Evolutionary conservation across 2,797 vertebrate species (phyloP), one percentile per base, ranked within the genome.

Genomic region (Acanthurus lineatus): DNA sequence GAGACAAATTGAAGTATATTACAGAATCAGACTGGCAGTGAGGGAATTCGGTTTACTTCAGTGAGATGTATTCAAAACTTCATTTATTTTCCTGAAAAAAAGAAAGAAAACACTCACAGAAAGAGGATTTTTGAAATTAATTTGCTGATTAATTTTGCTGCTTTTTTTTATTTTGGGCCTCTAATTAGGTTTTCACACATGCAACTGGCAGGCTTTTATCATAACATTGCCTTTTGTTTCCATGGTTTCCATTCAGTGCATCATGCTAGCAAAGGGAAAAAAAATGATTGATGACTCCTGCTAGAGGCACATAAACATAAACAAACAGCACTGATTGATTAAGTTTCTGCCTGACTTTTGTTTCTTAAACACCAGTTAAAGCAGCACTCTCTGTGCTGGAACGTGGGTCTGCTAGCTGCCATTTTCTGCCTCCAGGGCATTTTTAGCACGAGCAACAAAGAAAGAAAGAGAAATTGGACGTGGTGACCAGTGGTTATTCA

Each of bases 261-360:
- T 90, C 91, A 86, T 88, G 70, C 81, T 86, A 53, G 81, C 74
- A 56, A 64, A 60, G 38, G 9, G 22, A 47, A 12, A 48, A 75
- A 67, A 76, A 81, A 64, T 94, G 94, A 95, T 95, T 93, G 92
- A 96, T 96, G 91, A 89, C 88, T 86, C 76, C 78, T 67, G 84
- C 90, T 88, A 66, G 83, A 83, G 90, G 90, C 87, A 86, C 90
- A 90, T 93, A 94, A 94, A 95, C 90, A 95, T 92, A 90, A 92
- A 93, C 93, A 93, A 89, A 77, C 88, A 88, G 74, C 74, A 52
- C 84, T 94, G 94, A 95, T 95, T 94, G 93, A 95, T 95, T 93
- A 91, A 88, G 88, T 91, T 94, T 93, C 91, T 86, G 58, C 76
- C 81, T 88, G 89, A 92, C 87, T 91, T 92, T 92, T 93, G 91